Percentiles rank a stretch among this genome's conserved stretches.
phyloP scores from a whole-genome alignment of 2,888 invertebrate genomes.

The Xestia sexstrigata region DNA sequence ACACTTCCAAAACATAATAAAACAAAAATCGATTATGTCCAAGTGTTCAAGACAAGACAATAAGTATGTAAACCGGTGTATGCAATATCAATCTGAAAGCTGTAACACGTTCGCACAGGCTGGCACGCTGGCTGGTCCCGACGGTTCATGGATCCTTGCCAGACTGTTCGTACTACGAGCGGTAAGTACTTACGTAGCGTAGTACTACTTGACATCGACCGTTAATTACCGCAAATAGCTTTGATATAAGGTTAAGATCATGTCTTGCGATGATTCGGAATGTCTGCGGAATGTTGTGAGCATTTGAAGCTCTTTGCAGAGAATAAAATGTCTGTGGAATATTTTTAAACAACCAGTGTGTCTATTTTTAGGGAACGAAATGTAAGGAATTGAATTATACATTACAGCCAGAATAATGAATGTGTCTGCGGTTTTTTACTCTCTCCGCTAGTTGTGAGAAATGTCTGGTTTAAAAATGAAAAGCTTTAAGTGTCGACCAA shows the following conservation, averaged over 20 bases:
- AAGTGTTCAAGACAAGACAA: conserved; percentile 47
- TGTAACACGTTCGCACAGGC: conserved; percentile 75
- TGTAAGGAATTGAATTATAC: not conserved
- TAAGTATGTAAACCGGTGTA: conserved; percentile 61
- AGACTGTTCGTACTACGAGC: conserved; percentile 72
- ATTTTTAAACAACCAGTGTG: not conserved
- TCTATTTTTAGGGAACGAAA: not conserved
- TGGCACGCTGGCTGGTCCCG: conserved; percentile 76
- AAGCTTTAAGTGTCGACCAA: not conserved
- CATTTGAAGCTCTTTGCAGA: not conserved
- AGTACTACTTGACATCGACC: conserved; percentile 52
- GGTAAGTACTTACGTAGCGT: conserved; percentile 51
- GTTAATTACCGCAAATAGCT: conserved; percentile 63
- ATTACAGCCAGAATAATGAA: not conserved
- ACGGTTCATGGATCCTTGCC: conserved; percentile 84
- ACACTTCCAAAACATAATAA: conserved; percentile 8
- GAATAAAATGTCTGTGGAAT: not conserved
- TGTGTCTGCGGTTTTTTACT: not conserved
- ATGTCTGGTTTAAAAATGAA: not conserved
- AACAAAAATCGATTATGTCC: conserved; percentile 35
- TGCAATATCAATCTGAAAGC: conserved; percentile 70
- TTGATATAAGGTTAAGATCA: conserved; percentile 50
- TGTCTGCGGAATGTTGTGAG: not conserved
- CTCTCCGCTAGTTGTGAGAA: not conserved
- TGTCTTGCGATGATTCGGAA: conserved; percentile 16